Percentiles rank a stretch among this genome's conserved stretches.
Conservation (phyloP, 2,113 vertebrate species). For the Smithornis capensis region DNA sequence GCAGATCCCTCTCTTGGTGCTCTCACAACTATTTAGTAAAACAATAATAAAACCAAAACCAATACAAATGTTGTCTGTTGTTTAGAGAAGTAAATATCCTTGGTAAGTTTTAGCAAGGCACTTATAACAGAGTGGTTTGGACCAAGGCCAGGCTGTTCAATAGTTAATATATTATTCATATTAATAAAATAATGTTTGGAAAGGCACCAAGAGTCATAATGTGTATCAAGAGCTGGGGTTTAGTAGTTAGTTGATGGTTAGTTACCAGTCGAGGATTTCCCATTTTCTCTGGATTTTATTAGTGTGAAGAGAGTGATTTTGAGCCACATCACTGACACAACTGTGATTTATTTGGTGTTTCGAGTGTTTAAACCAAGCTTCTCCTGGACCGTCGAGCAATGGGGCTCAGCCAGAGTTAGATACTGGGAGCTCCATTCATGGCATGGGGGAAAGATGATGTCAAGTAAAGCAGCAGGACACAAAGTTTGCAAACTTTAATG, state of each 20-base stretch:
- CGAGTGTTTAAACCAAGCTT: background rate
- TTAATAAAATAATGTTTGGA: constrained; percentile 77
- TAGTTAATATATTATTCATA: constrained; percentile 80
- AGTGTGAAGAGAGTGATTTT: background rate
- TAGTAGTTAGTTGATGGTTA: constrained; percentile 21
- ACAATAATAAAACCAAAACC: constrained; percentile 32
- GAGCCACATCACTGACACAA: background rate
- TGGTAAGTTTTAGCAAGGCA: constrained; percentile 70
- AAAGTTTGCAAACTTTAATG: background rate
- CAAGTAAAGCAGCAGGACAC: background rate
- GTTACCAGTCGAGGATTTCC: constrained; percentile 29
- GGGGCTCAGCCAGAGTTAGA: background rate
- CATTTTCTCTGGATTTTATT: background rate
- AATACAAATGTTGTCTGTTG: constrained; percentile 57
- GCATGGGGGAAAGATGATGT: accelerated
- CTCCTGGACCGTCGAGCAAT: accelerated
- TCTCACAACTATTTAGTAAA: constrained; percentile 36
- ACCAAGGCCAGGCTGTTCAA: constrained; percentile 67
- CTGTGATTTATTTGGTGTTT: background rate
- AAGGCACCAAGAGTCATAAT: constrained; percentile 28
- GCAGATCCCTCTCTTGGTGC: background rate
- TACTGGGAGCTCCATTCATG: accelerated
- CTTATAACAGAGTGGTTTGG: constrained; percentile 76
- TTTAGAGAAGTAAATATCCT: constrained; percentile 74
- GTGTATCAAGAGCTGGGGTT: background rate